A percentile compares a stretch with the other conserved stretches of the same genome.
Evolutionary conservation across 2,113 vertebrate genomes (phyloP).

Genomic region (Sisor rabdophorus): DNA sequence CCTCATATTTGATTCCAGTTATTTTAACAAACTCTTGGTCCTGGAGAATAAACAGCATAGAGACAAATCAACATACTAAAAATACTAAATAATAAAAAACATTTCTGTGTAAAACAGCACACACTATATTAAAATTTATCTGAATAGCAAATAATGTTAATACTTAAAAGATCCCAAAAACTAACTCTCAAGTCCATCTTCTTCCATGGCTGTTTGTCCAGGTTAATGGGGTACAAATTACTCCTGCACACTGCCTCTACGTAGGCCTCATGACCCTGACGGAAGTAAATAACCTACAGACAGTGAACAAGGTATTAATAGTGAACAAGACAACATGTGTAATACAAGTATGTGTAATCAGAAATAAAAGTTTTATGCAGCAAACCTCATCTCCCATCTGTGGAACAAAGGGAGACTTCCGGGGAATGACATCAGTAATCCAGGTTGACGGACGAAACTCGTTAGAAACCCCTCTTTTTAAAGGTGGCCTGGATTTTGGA

Average conservation of each 20-base stretch:
- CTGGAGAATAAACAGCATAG: constrained; percentile 60
- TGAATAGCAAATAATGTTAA: not conserved
- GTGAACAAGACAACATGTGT: not conserved
- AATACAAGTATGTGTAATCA: not conserved
- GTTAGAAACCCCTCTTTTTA: constrained; percentile 73
- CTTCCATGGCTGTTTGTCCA: constrained; percentile 90
- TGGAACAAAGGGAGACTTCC: constrained; percentile 93
- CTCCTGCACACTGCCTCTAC: constrained; percentile 85
- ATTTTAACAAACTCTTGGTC: constrained; percentile 99
- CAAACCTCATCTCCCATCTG: constrained; percentile 96
- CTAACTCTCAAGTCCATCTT: constrained; percentile 87
- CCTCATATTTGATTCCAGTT: constrained; percentile 91
- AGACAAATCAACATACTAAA: not conserved
- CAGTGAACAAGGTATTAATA: not conserved
- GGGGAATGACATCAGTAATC: constrained; percentile 90
- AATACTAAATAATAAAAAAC: too few relatives aligned
- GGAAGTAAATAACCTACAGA: constrained; percentile 91
- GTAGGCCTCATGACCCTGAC: constrained; percentile 95
- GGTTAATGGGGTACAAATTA: constrained; percentile 84
- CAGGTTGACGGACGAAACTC: constrained; percentile 87
- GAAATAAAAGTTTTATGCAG: not conserved
- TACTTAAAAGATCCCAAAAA: not conserved
- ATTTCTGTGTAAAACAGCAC: not conserved
- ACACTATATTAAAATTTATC: not conserved
- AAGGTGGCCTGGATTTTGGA: constrained; percentile 66